phyloP scores from a whole-genome alignment of 2,888 invertebrate genomes.

The Phrixothrix hirtus region DNA sequence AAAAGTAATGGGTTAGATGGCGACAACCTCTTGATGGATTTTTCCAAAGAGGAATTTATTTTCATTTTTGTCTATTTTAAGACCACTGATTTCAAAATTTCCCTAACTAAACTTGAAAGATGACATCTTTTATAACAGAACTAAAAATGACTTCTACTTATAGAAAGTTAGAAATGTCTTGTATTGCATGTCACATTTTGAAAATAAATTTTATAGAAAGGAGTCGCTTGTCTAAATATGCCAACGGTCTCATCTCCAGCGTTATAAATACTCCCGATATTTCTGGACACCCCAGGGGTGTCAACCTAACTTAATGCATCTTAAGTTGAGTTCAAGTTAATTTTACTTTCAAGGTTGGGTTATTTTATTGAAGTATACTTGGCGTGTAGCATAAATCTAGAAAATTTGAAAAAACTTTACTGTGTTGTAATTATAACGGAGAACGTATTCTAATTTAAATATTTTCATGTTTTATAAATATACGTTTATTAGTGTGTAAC shows the following conservation, averaged over 20 bases:
- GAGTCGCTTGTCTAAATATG: constrained; percentile 32
- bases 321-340: constrained; percentile 50
- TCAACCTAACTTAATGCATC: constrained; percentile 53
- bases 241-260: constrained; percentile 24
- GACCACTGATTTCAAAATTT: not conserved
- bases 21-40: too few species aligned
- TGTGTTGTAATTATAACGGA: too few species aligned
- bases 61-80: not conserved
- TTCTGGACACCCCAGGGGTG: constrained; percentile 39
- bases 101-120: not conserved
- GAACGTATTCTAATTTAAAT: too few species aligned
- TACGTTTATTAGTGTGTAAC: constrained; percentile 11
- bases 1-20: too few species aligned
- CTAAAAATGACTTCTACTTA: not conserved
- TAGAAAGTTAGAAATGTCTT: constrained; percentile 1
- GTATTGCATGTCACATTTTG: constrained; percentile 5
- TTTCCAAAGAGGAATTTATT: constrained; percentile 1
- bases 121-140: not conserved
- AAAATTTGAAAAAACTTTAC: too few species aligned
- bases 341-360: constrained; percentile 40
- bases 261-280: constrained; percentile 38
- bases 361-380: constrained; percentile 2
- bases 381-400: too few species aligned
- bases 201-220: constrained; percentile 13
- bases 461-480: too few species aligned